Evolutionary conservation across 1,140 invertebrate species (phyloP), one percentile per base, ranked within the genome.

Genomic region (Propsilocerus akamusi): DNA sequence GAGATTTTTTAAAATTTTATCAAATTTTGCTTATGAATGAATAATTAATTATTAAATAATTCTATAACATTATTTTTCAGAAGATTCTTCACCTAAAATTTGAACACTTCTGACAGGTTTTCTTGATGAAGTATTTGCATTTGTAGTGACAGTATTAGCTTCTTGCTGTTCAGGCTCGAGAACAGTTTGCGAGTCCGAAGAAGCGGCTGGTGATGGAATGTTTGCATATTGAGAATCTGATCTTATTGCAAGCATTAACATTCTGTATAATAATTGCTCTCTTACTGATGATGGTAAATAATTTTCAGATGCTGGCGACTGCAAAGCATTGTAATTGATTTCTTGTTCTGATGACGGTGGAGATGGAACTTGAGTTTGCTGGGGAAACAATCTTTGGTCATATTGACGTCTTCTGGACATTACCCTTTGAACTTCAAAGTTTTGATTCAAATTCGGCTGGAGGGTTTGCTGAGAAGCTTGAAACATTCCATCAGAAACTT

Each of bases 181-280:
- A 22, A 25, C 8, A 20, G 12, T 22, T 25, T 51, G 26, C 5
- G 23, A 23, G 12, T 6, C n/a, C 59, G 2, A 61, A 59, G 0
- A 54, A 51, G 3, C 60, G 61, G 22, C 66, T 61, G 2, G 57
- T 59, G 22, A 68, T 59, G 12, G 67, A 67, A 32, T 68, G 67
- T 2, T 68, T 64, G 30, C 59, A 5, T 68, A 25, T 67, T 58
- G 5, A 68, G 54, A 0, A 54, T 78, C 75, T 2, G 75, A 72
- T 56, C 76, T 78, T 48, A 81, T 80, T 0, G 78, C 78, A 17
- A 81, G 55, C 53, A 81, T 75, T 4, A 82, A 59, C 78, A 82
- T 81, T 54, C 78, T 73, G 47, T 81, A 55, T 5, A 82, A 55
- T 17, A 82, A 59, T 53, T 78, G 77, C 61, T 82, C 80, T 30